Evolutionary conservation across 2,797 vertebrate species (phyloP).

Genomic region (Argya squamiceps): DNA sequence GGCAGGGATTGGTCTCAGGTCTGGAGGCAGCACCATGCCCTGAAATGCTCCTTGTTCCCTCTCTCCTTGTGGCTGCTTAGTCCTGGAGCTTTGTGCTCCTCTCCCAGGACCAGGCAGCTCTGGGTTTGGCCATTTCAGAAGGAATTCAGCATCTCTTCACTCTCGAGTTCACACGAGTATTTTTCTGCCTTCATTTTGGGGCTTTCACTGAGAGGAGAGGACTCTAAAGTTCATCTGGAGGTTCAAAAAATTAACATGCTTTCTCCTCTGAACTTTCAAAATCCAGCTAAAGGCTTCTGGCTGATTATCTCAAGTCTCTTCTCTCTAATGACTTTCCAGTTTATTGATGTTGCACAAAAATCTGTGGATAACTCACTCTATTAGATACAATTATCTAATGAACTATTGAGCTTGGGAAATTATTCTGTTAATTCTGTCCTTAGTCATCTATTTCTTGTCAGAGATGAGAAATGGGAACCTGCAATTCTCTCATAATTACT

Average conservation of each 20-base stretch:
- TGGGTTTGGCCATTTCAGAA: too few species aligned
- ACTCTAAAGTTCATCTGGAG: background rate
- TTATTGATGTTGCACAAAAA: conserved; percentile 38
- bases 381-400: conserved; percentile 36
- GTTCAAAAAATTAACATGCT: background rate
- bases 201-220: background rate
- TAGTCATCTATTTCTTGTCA: conserved; percentile 54
- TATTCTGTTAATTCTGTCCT: conserved; percentile 56
- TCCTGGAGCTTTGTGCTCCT: too few species aligned
- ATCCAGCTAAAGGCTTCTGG: conserved; percentile 11
- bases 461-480: background rate
- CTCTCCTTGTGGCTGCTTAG: too few species aligned
- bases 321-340: conserved; percentile 32
- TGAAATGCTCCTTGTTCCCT: too few species aligned
- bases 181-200: background rate
- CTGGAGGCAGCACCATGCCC: too few species aligned
- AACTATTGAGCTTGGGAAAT: conserved; percentile 29
- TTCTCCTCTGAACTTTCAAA: conserved; percentile 26
- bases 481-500: conserved; percentile 37
- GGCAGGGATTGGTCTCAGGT: too few species aligned
- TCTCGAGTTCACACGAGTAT: background rate
- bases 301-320: conserved; percentile 32
- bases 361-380: conserved; percentile 27
- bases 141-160: too few species aligned
- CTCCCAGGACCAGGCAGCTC: too few species aligned